Conservation (phyloP, 2,113 vertebrate genomes). For the Phaethon lepturus region DNA sequence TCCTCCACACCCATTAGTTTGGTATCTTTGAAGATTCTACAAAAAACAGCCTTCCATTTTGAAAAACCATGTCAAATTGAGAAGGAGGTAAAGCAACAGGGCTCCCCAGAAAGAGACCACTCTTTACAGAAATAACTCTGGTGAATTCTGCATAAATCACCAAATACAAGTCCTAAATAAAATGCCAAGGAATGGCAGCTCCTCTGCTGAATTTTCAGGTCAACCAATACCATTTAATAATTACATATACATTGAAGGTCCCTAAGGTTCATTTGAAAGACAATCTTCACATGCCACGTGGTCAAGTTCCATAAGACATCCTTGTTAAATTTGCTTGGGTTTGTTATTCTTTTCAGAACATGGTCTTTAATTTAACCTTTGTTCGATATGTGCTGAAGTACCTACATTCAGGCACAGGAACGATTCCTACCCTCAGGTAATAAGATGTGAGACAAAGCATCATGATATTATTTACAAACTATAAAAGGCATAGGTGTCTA, state of each 20-base stretch:
- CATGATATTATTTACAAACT: background rate
- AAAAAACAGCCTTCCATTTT: background rate
- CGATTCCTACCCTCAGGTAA: background rate
- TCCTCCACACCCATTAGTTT: background rate
- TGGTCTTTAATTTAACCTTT: background rate
- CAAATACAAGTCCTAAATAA: background rate
- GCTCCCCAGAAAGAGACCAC: background rate
- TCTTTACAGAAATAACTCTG: background rate
- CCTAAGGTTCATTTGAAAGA: background rate
- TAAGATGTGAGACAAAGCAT: background rate
- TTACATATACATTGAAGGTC: background rate
- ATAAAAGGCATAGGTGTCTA: background rate
- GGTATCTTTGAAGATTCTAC: background rate
- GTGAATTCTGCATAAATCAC: background rate
- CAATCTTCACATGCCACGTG: background rate
- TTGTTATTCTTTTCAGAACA: background rate
- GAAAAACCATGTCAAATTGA: background rate
- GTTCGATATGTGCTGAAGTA: background rate
- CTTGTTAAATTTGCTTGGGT: background rate
- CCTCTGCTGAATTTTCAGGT: background rate
- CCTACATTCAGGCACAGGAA: background rate
- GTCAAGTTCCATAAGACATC: background rate
- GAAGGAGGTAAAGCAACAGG: background rate
- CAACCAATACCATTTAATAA: background rate
- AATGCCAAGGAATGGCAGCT: background rate